Base-by-base conservation (phyloP, 2,888 invertebrate species). In the Cheilosia vernalis region DNA sequence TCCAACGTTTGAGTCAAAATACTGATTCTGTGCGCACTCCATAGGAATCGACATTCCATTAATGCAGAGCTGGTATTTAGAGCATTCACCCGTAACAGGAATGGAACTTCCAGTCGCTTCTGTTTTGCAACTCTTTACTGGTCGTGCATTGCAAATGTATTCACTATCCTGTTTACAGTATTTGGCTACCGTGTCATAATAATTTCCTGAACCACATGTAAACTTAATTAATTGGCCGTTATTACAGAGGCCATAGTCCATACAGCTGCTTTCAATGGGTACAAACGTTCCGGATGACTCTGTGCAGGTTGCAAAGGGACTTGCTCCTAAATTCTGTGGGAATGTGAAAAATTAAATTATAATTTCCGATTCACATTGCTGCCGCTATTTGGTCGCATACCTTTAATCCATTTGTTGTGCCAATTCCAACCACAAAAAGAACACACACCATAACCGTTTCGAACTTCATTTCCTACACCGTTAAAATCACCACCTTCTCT, bases 51-150 rank as follows among this genome's bases (percentile, higher is more conserved):
- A 88, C 10, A 49, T 19, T 7, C 87, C 87, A 9, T 66, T n/a
- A 10, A 74, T 51, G 49, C 90, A 90, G 6, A 88, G 81, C 66
- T 87, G 88, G 27, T 88, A 90, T 2, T 88, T 88, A 42, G 88
- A 87, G 49, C 90, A 90, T 15, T 89, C 83, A 1, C 79, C 80
- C 0, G 66, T 37, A 47, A 88, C 88, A 2, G 87, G 24, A 17
- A 90, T 42, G 1, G 72, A 53, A 33, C 10, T 56, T 58, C 84
- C 84, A 6, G 30, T 47, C 13, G 17, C 6, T 19, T 67, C 76
- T 1, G 70, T 5, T 21, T 55, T 6, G 17, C 85, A 85, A 7
- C 37, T 27, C 42, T 47, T 55, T 33, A n/a, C 49, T n/a, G 17
- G 21, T 40, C 58, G n/a, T 40, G 17, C 2, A 37, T 55, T 13